Base-by-base conservation (phyloP, 64 coral and sea anemone species). In the Pachyseris speciosa region DNA sequence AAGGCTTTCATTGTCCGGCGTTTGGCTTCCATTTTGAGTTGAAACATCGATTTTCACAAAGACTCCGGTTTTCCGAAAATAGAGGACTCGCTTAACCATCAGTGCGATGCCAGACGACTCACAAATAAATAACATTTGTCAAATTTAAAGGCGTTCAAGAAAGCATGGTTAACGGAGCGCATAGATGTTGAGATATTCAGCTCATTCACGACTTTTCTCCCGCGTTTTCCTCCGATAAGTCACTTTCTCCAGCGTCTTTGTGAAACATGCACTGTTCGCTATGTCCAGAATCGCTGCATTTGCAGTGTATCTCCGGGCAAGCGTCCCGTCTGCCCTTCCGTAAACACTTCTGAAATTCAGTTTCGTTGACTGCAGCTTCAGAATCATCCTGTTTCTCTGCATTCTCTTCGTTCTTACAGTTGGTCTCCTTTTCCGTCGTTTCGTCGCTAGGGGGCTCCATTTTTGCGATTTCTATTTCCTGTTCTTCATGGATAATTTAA, bases 261-360 rank as follows among this genome's bases (percentile, higher is more conserved):
- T 81, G 77, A 39, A 81, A 81, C 19, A 81, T 2, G 36, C 77
- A 81, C 77, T 81, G 12, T 20, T 58, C 52, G 34, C 53, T 61
- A 22, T 81, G 52, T 61, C 39, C 36, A 11, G 77, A 61, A 11
- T 81, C 77, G 36, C 31, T 34, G 77, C 77, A 61, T 15, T 61
- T 81, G 53, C 77, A 61, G 52, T 81, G 77, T 40, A 81, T 81
- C 2, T 81, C 77, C 53, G 77, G 77, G 53, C 77, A 81, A 11
- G 77, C 77, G n/a, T 81, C 77, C 32, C 77, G 55, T 63, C 77
- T 34, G 17, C 77, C 77, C 40, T 81, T 81, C 20, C 77, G 51
- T 22, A 52, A 81, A 39, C 77, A 81, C 25, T 61, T 81, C 30
- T 61, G 52, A 81, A 81, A 81, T 81, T 81, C 77, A 38, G 33